Conservation (phyloP, 2,113 vertebrate genomes). For the Trematomus loennbergii region DNA sequence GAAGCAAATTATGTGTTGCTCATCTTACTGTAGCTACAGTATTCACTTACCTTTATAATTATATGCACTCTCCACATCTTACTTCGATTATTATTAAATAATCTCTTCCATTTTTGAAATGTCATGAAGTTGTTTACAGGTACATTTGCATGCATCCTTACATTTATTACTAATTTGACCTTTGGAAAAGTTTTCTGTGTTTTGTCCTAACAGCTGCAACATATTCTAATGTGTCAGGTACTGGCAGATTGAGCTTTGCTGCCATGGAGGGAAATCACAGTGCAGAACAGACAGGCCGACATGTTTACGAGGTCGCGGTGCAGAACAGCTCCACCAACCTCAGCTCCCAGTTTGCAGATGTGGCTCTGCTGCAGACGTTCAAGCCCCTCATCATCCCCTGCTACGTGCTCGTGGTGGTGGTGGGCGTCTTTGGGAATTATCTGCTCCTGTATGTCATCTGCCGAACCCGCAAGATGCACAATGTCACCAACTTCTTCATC, state of each 20-base stretch:
- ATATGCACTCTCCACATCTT: not conserved
- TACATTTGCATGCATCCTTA: not conserved
- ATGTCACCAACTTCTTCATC: slow-evolving; percentile 89
- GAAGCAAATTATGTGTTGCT: not conserved
- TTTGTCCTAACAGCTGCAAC: not conserved
- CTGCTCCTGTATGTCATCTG: slow-evolving; percentile 88
- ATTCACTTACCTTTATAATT: slow-evolving; percentile 7
- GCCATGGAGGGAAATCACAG: slow-evolving; percentile 71
- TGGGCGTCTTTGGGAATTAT: slow-evolving; percentile 88
- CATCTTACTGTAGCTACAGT: not conserved
- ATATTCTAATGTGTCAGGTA: not conserved
- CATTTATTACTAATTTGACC: not conserved
- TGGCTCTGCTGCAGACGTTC: slow-evolving; percentile 86
- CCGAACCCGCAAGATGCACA: slow-evolving; percentile 88
- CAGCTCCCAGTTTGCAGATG: slow-evolving; percentile 85
- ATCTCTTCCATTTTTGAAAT: slow-evolving; percentile 24
- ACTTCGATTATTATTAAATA: not conserved
- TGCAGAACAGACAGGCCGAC: slow-evolving; percentile 72
- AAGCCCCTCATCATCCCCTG: slow-evolving; percentile 88
- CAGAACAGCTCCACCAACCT: slow-evolving; percentile 80
- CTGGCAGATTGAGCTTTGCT: slow-evolving; percentile 16
- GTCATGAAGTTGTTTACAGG: slow-evolving; percentile 12
- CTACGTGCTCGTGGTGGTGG: slow-evolving; percentile 83
- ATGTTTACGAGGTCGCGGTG: slow-evolving; percentile 76
- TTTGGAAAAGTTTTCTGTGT: not conserved